phyloP scores from a whole-genome alignment of 1,140 invertebrate species.

The Neodiprion pinetum region DNA sequence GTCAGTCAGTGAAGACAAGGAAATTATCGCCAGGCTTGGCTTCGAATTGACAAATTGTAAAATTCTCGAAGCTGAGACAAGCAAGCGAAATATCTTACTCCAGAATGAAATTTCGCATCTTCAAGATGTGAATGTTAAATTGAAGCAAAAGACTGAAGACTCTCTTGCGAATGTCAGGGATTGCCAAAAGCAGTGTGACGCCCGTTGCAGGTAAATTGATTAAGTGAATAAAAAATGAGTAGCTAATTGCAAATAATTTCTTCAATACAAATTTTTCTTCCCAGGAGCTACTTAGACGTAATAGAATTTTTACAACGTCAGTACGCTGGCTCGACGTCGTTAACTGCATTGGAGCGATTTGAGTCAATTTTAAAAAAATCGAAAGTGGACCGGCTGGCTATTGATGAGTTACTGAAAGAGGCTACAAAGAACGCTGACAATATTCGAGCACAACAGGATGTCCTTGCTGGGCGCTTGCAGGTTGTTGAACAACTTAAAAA shows the following conservation, averaged over 20 bases:
- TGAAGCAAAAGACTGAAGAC: slow-evolving; percentile 35
- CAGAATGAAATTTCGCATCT: slow-evolving; percentile 41
- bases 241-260: background rate
- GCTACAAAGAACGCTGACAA: slow-evolving; percentile 36
- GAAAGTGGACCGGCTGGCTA: slow-evolving; percentile 37
- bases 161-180: slow-evolving; percentile 38
- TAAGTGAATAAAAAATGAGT: background rate
- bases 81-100: slow-evolving; percentile 33
- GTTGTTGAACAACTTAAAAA: slow-evolving; percentile 52
- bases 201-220: slow-evolving; percentile 41
- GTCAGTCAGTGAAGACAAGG: slow-evolving; percentile 68
- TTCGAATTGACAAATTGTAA: slow-evolving; percentile 49
- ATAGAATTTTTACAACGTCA: slow-evolving; percentile 48
- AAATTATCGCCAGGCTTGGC: slow-evolving; percentile 64
- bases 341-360: slow-evolving; percentile 45
- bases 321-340: slow-evolving; percentile 47
- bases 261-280: slow-evolving; percentile 15
- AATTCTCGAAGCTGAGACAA: slow-evolving; percentile 39
- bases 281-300: slow-evolving; percentile 39
- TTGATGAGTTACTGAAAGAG: slow-evolving; percentile 45
- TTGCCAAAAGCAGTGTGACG: slow-evolving; percentile 40
- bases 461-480: slow-evolving; percentile 40
- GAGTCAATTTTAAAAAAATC: slow-evolving; percentile 35
- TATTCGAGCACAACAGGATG: slow-evolving; percentile 41
- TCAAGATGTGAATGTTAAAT: slow-evolving; percentile 40